A percentile compares a stretch with the other conserved stretches of the same genome.
Evolutionary conservation across 2,113 vertebrate species (phyloP).

Genomic region (Ochotona princeps): DNA sequence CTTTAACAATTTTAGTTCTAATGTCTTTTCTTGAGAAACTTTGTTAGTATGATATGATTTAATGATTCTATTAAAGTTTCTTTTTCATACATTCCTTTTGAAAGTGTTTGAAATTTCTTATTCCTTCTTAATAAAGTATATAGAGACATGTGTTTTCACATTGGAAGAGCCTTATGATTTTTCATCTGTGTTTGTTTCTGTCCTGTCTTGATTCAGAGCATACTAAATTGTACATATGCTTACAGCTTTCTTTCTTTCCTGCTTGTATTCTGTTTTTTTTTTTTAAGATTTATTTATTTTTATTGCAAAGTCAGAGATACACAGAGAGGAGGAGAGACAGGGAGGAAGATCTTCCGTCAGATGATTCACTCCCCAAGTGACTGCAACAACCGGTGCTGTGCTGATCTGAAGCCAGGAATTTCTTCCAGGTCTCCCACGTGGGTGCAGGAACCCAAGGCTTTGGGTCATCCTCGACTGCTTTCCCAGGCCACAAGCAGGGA

Average conservation of each 20-base stretch:
- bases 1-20: neutral
- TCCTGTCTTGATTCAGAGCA: neutral
- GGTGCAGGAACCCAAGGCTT: no score
- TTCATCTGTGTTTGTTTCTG: slow-evolving; percentile 18
- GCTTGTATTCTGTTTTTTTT: neutral
- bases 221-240: slow-evolving; percentile 1
- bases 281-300: no score
- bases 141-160: neutral
- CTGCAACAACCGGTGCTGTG: no score
- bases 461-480: no score
- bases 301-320: no score
- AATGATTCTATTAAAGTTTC: neutral
- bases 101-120: neutral
- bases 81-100: neutral
- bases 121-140: slow-evolving; percentile 3
- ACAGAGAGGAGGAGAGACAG: no score
- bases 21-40: neutral
- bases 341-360: no score
- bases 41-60: neutral
- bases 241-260: slow-evolving; percentile 12
- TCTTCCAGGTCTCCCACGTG: no score
- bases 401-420: no score
- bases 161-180: slow-evolving; percentile 18
- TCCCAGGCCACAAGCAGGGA: no score
- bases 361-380: no score